Percentiles rank a stretch among this genome's conserved stretches.
Conservation (phyloP, 2,113 vertebrate species). For the Bettongia penicillata region DNA sequence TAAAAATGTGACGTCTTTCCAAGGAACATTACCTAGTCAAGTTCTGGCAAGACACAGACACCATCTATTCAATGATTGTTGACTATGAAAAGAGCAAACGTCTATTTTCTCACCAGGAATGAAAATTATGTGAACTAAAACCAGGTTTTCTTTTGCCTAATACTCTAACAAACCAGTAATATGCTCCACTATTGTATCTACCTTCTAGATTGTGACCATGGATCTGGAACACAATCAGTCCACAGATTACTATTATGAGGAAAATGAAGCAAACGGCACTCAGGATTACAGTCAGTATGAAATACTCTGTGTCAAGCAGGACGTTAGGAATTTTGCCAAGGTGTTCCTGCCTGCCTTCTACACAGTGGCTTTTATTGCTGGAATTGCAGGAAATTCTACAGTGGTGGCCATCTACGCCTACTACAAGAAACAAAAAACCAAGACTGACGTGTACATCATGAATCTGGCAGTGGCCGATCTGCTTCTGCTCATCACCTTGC, state of each 20-base stretch:
- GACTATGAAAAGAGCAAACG: slow-evolving; percentile 85
- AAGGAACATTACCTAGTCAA: slow-evolving; percentile 83
- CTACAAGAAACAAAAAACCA: slow-evolving; percentile 90
- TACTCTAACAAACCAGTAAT: neutral
- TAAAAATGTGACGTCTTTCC: neutral
- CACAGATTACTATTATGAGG: slow-evolving; percentile 82
- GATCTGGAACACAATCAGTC: slow-evolving; percentile 79
- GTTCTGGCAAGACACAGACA: slow-evolving; percentile 83
- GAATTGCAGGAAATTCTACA: slow-evolving; percentile 89
- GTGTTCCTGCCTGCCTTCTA: slow-evolving; percentile 92
- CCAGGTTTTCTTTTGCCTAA: neutral
- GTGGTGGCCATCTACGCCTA: slow-evolving; percentile 90
- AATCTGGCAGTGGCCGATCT: slow-evolving; percentile 93
- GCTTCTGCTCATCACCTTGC: slow-evolving; percentile 92
- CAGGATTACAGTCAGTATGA: slow-evolving; percentile 90
- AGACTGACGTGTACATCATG: slow-evolving; percentile 90
- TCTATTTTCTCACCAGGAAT: slow-evolving; percentile 15
- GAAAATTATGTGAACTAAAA: neutral
- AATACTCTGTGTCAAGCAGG: slow-evolving; percentile 88
- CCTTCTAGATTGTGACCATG: slow-evolving; percentile 74
- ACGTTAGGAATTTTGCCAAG: slow-evolving; percentile 89
- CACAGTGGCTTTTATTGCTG: slow-evolving; percentile 85
- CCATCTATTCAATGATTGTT: slow-evolving; percentile 85
- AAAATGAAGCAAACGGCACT: slow-evolving; percentile 80
- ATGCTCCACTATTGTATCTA: neutral